Evolutionary conservation across 2,113 vertebrate species (phyloP), one percentile per base, ranked within the genome.

Genomic region (Notiomystis cincta): DNA sequence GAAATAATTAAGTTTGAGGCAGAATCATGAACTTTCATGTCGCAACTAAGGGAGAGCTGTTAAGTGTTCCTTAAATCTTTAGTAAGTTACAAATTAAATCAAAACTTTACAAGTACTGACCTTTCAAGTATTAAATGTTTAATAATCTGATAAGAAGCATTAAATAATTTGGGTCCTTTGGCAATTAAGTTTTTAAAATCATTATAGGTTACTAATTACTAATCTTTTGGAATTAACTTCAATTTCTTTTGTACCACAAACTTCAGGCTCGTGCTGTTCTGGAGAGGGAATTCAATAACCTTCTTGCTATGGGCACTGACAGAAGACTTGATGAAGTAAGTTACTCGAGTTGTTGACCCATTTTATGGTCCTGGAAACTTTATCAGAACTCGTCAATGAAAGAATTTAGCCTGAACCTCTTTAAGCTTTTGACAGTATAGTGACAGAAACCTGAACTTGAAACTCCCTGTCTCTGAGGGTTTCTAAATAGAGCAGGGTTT

Each of bases 231-330:
- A 57, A 93, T 76, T 89, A 30, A 76, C 31, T 85, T 81, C 15
- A 1, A 8, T 85, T 58, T 89, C 56, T 86, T 87, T 56, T 0
- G 0, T 69, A 50, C 69, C 82, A 15, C 42, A 79, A 48, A 89
- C 53, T 93, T 96, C 30, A 99, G 99, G 99, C 99, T 65, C 98
- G 99, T 95, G 96, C 99, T 10, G 93, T 99, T 69, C 98, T 99
- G 73, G 99, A 99, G 96, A 98, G 98, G 22, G 99, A 99, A 92
- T 99, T 99, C 92, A 99, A 98, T 98, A 98, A 98, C 91, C 99
- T 99, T 73, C 97, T 99, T 88, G 95, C 98, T 56, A 72, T 98
- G n/a, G 99, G 99, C 77, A 99, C 99, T 3, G 99, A 99, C 75
- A 97, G 99, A 90, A 99, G 98, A 81, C 97, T 98, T 87, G 99